Evolutionary conservation across 2,888 invertebrate genomes (phyloP).

Genomic region (Serrognathus titanus): DNA sequence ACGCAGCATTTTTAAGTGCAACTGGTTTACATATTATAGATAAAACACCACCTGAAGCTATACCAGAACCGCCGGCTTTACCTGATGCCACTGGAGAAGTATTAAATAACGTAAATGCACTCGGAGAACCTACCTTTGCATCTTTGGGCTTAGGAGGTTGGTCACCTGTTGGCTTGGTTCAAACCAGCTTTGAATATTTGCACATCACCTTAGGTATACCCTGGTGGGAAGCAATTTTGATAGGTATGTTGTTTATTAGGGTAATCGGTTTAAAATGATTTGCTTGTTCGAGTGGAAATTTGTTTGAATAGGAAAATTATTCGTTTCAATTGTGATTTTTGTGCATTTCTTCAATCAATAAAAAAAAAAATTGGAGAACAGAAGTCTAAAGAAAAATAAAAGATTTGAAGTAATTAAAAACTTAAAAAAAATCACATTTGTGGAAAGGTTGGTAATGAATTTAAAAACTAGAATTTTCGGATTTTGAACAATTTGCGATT

Average conservation of each 20-base stretch:
- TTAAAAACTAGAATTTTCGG: too few species aligned
- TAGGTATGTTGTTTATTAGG: constrained; percentile 51
- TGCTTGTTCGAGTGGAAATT: too few species aligned
- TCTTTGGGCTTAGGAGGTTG: constrained; percentile 82
- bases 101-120: constrained; percentile 37
- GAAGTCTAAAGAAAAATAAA: too few species aligned
- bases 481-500: too few species aligned
- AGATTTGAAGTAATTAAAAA: too few species aligned
- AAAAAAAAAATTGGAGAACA: too few species aligned
- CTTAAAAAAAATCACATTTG: too few species aligned
- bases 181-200: constrained; percentile 75
- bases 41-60: constrained; percentile 26
- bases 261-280: too few species aligned
- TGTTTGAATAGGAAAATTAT: too few species aligned
- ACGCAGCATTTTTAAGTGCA: constrained; percentile 6
- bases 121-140: constrained; percentile 73
- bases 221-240: constrained; percentile 88
- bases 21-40: constrained; percentile 18
- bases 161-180: constrained; percentile 78
- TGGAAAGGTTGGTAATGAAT: too few species aligned
- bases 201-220: constrained; percentile 81
- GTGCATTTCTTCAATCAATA: too few species aligned
- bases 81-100: constrained; percentile 30
- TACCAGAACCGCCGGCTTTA: constrained; percentile 39
- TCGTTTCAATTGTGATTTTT: too few species aligned